These are phyloP conservation scores for Ethmia dodecea DNA, from an alignment of 2,888 invertebrate genomes.

Conservation along the genomic window DNA sequence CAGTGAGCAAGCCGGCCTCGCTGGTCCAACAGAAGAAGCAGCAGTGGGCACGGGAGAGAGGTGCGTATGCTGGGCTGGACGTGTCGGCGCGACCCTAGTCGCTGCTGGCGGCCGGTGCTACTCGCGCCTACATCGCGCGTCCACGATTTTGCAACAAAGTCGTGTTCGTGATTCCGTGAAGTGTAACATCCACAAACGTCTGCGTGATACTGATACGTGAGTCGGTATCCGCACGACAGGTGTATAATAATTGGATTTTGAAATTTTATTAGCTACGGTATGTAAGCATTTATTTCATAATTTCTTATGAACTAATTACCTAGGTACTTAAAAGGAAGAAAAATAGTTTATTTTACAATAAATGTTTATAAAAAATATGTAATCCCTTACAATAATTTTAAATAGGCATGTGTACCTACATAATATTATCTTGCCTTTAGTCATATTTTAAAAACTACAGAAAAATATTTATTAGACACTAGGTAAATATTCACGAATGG, in stretches of 20 bases:
- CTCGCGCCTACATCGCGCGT: conserved; percentile 22
- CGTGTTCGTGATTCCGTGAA: conserved; percentile 40
- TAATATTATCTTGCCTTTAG: no score
- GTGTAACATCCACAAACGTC: conserved; percentile 26
- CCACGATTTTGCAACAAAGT: conserved; percentile 38
- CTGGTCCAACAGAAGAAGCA: conserved; percentile 92
- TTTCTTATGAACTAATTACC: no score
- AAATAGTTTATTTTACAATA: no score
- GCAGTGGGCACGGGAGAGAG: conserved; percentile 96
- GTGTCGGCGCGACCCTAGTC: neutral
- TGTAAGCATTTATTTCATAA: no score
- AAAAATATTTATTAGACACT: no score
- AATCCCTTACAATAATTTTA: no score
- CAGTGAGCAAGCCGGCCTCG: conserved; percentile 75
- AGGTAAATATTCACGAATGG: no score
- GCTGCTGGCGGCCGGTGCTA: conserved; percentile 1
- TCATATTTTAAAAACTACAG: no score
- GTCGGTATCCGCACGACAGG: conserved; percentile 21
- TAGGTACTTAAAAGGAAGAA: no score
- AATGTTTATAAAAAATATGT: no score
- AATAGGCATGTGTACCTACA: no score
- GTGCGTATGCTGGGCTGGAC: conserved; percentile 67
- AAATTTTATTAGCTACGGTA: conserved; percentile 23
- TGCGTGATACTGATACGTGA: conserved; percentile 24
- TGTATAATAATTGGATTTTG: conserved; percentile 24